Percentiles rank a stretch among this genome's conserved stretches.
phyloP scores from a whole-genome alignment of 2,888 invertebrate genomes.

The Lasioglossum malachurum region DNA sequence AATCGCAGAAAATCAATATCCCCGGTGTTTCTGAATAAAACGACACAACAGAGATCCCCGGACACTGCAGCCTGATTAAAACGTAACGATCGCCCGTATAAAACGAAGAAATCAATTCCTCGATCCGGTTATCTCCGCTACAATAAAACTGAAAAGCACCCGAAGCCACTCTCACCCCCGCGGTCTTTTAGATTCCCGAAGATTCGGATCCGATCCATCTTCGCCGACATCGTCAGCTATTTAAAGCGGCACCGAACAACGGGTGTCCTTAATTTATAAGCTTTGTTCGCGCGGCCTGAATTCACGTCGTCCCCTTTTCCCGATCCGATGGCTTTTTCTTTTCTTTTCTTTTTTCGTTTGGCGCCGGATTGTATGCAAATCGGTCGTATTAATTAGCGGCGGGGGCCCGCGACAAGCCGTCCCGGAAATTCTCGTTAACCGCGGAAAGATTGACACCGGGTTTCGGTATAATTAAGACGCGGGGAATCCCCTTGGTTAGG shows the following conservation, averaged over 20 bases:
- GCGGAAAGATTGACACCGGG: conserved; percentile 68
- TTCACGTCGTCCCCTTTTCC: conserved; percentile 5
- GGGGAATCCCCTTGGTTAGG: neutral
- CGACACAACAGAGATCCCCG: neutral
- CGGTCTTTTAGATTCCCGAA: neutral
- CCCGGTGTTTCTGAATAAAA: neutral
- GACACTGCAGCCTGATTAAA: neutral
- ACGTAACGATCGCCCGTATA: neutral
- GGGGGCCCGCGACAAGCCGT: conserved; percentile 41
- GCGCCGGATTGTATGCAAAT: conserved; percentile 52
- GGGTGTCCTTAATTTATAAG: conserved; percentile 26
- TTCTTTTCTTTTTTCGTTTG: neutral
- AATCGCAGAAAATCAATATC: neutral
- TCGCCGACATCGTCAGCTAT: conserved; percentile 5
- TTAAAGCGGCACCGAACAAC: conserved; percentile 13
- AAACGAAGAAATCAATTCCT: neutral
- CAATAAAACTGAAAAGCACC: neutral
- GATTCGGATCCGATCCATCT: conserved; percentile 11
- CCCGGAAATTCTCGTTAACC: conserved; percentile 63
- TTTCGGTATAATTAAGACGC: conserved; percentile 67
- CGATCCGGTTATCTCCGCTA: conserved; percentile 2
- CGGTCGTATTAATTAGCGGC: conserved; percentile 60
- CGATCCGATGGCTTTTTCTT: neutral
- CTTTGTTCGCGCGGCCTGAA: conserved; percentile 25
- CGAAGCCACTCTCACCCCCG: neutral